phyloP scores from a whole-genome alignment of 2,888 invertebrate genomes.

The Temnothorax ravouxi region DNA sequence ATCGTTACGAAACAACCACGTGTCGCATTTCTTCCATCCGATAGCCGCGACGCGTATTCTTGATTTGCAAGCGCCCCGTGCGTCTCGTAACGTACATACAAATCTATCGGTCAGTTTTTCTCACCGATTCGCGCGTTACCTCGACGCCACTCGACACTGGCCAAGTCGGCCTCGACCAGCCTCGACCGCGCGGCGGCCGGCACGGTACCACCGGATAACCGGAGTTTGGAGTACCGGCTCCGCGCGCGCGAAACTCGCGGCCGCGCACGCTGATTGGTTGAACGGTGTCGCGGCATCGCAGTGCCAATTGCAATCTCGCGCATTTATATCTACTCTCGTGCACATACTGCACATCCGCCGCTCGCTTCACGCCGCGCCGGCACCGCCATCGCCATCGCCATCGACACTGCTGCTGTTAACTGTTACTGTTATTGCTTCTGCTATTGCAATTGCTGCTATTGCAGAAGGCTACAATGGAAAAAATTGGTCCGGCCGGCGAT shows the following conservation, averaged over 20 bases:
- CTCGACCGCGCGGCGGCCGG: slow-evolving; percentile 33
- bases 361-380: slow-evolving; percentile 33
- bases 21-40: slow-evolving; percentile 55
- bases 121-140: slow-evolving; percentile 46
- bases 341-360: not conserved
- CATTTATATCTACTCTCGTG: slow-evolving; percentile 34
- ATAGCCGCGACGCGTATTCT: not conserved
- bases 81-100: not conserved
- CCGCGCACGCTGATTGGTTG: slow-evolving; percentile 54
- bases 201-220: not conserved
- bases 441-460: not conserved
- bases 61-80: not conserved
- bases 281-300: not conserved
- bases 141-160: slow-evolving; percentile 56
- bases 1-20: not conserved
- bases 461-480: slow-evolving; percentile 21
- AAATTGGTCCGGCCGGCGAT: slow-evolving; percentile 53
- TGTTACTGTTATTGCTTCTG: not conserved
- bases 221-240: slow-evolving; percentile 48
- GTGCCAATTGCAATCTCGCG: slow-evolving; percentile 58
- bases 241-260: slow-evolving; percentile 47
- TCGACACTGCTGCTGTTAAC: not conserved
- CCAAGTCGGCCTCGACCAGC: slow-evolving; percentile 45
- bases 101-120: slow-evolving; percentile 42
- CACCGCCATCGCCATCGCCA: not conserved